phyloP scores from a whole-genome alignment of 2,888 invertebrate species.

The Phorcus lineatus region DNA sequence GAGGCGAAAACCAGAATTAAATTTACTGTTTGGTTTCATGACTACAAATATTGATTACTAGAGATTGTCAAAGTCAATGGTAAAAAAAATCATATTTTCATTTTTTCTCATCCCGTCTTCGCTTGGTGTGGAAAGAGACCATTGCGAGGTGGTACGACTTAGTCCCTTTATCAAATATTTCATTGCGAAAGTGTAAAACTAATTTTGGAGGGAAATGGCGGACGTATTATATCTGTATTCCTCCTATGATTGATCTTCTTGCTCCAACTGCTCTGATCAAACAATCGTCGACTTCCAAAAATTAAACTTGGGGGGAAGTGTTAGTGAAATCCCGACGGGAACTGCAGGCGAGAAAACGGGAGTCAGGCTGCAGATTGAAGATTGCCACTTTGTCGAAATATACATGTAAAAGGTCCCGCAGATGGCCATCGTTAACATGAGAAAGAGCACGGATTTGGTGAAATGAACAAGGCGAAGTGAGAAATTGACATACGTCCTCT shows the following conservation, averaged over 20 bases:
- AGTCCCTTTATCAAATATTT: constrained; percentile 21
- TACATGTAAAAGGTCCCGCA: constrained; percentile 13
- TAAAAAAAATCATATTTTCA: constrained; percentile 14
- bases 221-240: constrained; percentile 14
- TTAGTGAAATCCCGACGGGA: constrained; percentile 6
- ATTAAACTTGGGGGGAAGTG: constrained; percentile 14
- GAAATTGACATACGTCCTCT: constrained; percentile 16
- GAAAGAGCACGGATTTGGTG: constrained; percentile 4
- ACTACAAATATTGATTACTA: constrained; percentile 12
- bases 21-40: constrained; percentile 22
- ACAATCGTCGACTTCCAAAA: constrained; percentile 24
- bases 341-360: neutral
- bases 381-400: constrained; percentile 18
- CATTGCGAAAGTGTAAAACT: constrained; percentile 13
- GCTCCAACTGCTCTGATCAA: constrained; percentile 19
- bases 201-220: constrained; percentile 3
- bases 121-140: no score
- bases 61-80: constrained; percentile 8
- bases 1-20: constrained; percentile 20
- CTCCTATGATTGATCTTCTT: constrained; percentile 4
- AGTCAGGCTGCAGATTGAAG: constrained; percentile 1
- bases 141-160: neutral
- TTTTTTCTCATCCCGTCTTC: neutral
- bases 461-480: neutral
- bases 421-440: neutral